Evolutionary conservation across 2,888 invertebrate genomes (phyloP).

Genomic region (Nemurella pictetii): DNA sequence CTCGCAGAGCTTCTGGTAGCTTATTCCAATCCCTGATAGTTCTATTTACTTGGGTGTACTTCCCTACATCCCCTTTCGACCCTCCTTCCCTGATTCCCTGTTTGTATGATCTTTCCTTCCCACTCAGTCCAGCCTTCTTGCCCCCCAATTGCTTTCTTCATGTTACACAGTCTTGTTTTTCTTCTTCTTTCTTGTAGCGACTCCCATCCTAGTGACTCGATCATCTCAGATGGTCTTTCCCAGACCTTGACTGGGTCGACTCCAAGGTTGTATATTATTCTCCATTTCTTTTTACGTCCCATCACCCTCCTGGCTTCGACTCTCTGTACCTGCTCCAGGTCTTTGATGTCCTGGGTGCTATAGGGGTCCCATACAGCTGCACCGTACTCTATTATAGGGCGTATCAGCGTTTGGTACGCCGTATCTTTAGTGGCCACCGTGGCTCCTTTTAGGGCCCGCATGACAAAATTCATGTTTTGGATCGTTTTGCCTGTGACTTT

Average conservation of each 20-base stretch:
- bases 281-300: background rate
- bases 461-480: background rate
- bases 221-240: slow-evolving; percentile 2
- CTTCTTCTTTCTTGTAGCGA: background rate
- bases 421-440: background rate
- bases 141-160: background rate
- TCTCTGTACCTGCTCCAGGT: background rate
- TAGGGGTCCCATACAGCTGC: background rate
- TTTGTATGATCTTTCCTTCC: background rate
- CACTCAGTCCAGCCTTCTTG: background rate
- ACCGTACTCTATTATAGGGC: background rate
- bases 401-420: background rate
- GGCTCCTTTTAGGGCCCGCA: background rate
- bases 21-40: background rate
- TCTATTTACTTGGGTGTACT: background rate
- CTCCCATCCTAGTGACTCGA: background rate
- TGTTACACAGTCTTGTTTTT: background rate
- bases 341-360: background rate
- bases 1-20: background rate
- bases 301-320: background rate
- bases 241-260: background rate
- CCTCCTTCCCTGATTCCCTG: background rate
- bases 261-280: background rate
- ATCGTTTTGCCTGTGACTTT: background rate
- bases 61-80: background rate